Conservation (phyloP, 2,113 vertebrate genomes). For the Chaetops frenatus region DNA sequence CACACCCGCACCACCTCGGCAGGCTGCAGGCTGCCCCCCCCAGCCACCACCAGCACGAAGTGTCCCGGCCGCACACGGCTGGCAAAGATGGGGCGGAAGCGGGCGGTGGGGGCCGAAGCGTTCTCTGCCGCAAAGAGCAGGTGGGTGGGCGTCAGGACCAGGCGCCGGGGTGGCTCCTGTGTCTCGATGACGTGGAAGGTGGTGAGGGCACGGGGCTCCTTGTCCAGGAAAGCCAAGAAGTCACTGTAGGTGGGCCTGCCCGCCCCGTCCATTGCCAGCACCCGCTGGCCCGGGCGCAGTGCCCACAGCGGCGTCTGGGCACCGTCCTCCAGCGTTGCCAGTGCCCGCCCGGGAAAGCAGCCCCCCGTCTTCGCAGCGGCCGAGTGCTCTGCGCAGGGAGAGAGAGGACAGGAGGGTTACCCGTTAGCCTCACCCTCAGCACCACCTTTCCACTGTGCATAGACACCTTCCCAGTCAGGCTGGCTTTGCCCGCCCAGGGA, state of each 20-base stretch:
- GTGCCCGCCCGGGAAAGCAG: constrained; percentile 86
- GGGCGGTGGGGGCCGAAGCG: constrained; percentile 51
- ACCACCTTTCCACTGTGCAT: not conserved
- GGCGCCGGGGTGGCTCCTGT: constrained; percentile 69
- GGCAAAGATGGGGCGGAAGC: constrained; percentile 82
- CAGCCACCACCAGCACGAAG: constrained; percentile 76
- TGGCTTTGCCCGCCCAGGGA: rapidly evolving
- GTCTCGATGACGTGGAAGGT: constrained; percentile 86
- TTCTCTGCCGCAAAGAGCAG: constrained; percentile 84
- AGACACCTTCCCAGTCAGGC: not conserved
- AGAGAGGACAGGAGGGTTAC: constrained; percentile 41
- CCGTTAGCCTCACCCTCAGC: not conserved
- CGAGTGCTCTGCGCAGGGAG: constrained; percentile 83
- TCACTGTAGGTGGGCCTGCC: constrained; percentile 85
- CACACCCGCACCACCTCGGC: constrained; percentile 75
- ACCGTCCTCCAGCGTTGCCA: constrained; percentile 79
- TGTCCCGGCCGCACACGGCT: constrained; percentile 84
- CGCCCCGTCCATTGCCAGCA: constrained; percentile 82
- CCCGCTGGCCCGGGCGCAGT: constrained; percentile 82
- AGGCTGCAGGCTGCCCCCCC: constrained; percentile 25
- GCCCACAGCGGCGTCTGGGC: constrained; percentile 75
- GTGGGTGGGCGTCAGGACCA: constrained; percentile 88
- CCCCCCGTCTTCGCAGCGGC: constrained; percentile 96
- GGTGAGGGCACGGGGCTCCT: constrained; percentile 67
- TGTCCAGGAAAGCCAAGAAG: constrained; percentile 90